A percentile compares a stretch with the other conserved stretches of the same genome.
These are phyloP conservation scores for Philereme transversata DNA, from an alignment of 2,888 invertebrate species.

Conservation along the genomic window DNA sequence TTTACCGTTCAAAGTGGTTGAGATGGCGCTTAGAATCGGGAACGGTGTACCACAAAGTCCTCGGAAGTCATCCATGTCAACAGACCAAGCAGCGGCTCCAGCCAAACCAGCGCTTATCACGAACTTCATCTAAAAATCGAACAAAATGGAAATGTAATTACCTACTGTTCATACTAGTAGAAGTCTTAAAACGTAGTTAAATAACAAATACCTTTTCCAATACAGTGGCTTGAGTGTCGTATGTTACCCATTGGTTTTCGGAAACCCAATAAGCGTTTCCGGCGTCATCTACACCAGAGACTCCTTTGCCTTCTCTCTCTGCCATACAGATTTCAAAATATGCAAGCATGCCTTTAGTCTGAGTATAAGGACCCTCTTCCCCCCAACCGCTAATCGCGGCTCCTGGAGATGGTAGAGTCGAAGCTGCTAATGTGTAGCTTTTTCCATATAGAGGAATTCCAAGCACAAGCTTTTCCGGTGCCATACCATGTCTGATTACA, in stretches of 20 bases:
- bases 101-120: slow-evolving; percentile 85
- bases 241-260: slow-evolving; percentile 92
- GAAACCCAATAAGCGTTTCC: slow-evolving; percentile 87
- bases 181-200: background rate
- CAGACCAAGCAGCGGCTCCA: slow-evolving; percentile 88
- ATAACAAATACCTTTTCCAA: slow-evolving; percentile 82
- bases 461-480: slow-evolving; percentile 87
- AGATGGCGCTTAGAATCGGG: slow-evolving; percentile 86
- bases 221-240: slow-evolving; percentile 88
- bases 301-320: slow-evolving; percentile 82
- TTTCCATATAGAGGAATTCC: slow-evolving; percentile 90
- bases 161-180: background rate
- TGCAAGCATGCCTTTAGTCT: slow-evolving; percentile 86
- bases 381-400: slow-evolving; percentile 86
- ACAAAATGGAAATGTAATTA: background rate
- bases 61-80: slow-evolving; percentile 91
- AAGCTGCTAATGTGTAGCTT: slow-evolving; percentile 86
- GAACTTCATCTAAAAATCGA: slow-evolving; percentile 82
- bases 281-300: slow-evolving; percentile 81
- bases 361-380: slow-evolving; percentile 86
- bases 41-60: slow-evolving; percentile 89
- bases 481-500: slow-evolving; percentile 86
- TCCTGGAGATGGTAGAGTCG: slow-evolving; percentile 81
- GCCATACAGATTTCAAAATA: slow-evolving; percentile 89
- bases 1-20: slow-evolving; percentile 79